phyloP scores from a whole-genome alignment of 2,888 invertebrate genomes.

The Drosophila bunnanda region DNA sequence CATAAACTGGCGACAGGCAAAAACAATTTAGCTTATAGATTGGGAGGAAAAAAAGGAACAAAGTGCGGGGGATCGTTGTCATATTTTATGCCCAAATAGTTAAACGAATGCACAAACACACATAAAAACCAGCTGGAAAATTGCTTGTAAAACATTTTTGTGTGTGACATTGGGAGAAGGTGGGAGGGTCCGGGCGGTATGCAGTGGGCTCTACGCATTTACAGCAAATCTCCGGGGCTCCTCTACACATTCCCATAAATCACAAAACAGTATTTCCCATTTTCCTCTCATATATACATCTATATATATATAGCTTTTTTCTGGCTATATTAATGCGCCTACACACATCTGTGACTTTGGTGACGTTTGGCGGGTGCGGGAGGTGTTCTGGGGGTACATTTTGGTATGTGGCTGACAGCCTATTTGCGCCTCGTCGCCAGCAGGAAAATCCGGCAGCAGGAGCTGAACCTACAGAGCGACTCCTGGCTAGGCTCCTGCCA shows the following conservation, averaged over 20 bases:
- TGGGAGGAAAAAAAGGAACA: constrained; percentile 20
- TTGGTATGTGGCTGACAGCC: constrained; percentile 68
- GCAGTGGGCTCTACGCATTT: constrained; percentile 52
- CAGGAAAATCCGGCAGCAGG: constrained; percentile 27
- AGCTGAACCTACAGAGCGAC: constrained; percentile 15
- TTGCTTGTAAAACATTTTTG: constrained; percentile 82
- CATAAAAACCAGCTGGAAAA: constrained; percentile 79
- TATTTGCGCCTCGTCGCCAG: constrained; percentile 68
- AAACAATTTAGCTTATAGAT: constrained; percentile 60
- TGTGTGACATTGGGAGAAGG: constrained; percentile 55
- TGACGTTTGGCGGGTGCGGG: not conserved
- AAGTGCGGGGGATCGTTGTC: constrained; percentile 51
- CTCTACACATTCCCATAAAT: constrained; percentile 77
- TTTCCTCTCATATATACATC: constrained; percentile 42
- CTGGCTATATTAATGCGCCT: constrained; percentile 73
- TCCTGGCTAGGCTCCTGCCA: constrained; percentile 63
- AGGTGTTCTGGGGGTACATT: constrained; percentile 17
- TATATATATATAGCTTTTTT: constrained; percentile 37
- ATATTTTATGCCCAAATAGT: constrained; percentile 81
- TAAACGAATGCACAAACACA: constrained; percentile 81
- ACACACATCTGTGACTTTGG: constrained; percentile 47
- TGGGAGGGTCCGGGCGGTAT: constrained; percentile 15
- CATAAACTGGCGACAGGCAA: constrained; percentile 69
- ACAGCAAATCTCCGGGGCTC: constrained; percentile 75
- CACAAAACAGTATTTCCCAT: constrained; percentile 79